These are phyloP conservation scores for Tachyglossus aculeatus DNA, from an alignment of 2,797 vertebrate genomes.

Conservation along the genomic window DNA sequence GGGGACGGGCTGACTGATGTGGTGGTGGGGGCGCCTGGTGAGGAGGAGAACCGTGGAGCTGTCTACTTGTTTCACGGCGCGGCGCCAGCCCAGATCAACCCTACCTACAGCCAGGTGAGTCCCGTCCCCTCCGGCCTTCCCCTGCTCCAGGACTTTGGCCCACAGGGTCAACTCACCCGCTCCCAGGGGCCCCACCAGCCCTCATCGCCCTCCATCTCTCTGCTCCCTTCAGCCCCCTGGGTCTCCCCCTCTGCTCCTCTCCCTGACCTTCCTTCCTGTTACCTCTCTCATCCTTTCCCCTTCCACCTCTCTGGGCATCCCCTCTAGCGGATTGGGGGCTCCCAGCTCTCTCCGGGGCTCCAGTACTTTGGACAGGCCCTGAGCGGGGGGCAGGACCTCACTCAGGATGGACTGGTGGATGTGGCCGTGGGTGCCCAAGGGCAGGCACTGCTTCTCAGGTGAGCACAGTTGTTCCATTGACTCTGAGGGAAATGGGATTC, in stretches of 20 bases:
- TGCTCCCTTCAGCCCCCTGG: background rate
- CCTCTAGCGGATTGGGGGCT: conserved; percentile 38
- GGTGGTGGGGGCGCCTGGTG: conserved; percentile 84
- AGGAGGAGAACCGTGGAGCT: conserved; percentile 77
- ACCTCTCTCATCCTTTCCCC: background rate
- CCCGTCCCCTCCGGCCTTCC: background rate
- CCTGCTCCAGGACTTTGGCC: background rate
- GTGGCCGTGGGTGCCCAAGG: conserved; percentile 81
- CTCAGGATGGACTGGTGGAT: conserved; percentile 75
- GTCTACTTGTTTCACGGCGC: conserved; percentile 84
- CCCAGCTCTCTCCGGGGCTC: conserved; percentile 46
- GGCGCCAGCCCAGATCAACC: background rate
- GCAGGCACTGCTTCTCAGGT: conserved; percentile 80
- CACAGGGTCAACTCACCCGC: background rate
- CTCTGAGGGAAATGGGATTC: background rate
- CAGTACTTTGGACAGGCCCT: conserved; percentile 80
- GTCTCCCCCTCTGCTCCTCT: background rate
- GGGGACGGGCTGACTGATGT: conserved; percentile 81
- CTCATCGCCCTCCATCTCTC: background rate
- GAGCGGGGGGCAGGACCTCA: conserved; percentile 78
- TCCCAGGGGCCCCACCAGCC: background rate
- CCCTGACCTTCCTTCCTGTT: background rate
- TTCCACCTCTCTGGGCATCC: background rate
- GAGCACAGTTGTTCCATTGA: no score
- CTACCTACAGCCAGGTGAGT: conserved; percentile 59